Percentiles rank a stretch among this genome's conserved stretches.
Conservation (phyloP, 2,797 vertebrate species). For the Bovichtus variegatus region DNA sequence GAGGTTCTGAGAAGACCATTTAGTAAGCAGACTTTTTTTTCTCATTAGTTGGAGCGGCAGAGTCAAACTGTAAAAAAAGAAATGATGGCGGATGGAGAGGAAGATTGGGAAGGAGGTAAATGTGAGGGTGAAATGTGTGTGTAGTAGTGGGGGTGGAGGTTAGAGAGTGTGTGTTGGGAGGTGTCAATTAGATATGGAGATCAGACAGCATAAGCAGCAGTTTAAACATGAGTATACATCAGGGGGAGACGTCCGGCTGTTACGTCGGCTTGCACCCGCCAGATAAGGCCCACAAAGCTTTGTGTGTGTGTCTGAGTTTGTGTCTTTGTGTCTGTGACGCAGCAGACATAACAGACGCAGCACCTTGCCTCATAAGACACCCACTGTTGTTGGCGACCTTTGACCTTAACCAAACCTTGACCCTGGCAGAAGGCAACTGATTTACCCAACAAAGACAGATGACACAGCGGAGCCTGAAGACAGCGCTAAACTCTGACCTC, state of each 20-base stretch:
- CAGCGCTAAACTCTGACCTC: conserved; percentile 61
- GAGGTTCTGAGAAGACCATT: conserved; percentile 44
- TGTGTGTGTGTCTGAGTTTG: conserved; percentile 42
- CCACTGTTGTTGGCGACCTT: conserved; percentile 79
- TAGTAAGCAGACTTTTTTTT: conserved; percentile 23
- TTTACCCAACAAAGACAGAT: conserved; percentile 70
- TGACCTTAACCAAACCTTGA: conserved; percentile 86
- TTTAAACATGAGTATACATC: conserved; percentile 76
- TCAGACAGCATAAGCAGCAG: conserved; percentile 81
- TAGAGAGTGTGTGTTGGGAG: conserved; percentile 40
- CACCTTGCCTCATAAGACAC: conserved; percentile 66
- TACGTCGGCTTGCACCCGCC: conserved; percentile 67
- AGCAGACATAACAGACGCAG: conserved; percentile 72
- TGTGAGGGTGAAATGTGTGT: conserved; percentile 28
- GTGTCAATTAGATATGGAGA: conserved; percentile 88
- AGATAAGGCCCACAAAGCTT: conserved; percentile 70
- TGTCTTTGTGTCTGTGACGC: conserved; percentile 67
- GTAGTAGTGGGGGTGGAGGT: conserved; percentile 42
- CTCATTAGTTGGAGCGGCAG: not conserved
- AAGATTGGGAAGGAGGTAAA: not conserved
- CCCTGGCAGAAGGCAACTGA: conserved; percentile 81
- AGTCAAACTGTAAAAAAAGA: not conserved
- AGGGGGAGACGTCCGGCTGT: conserved; percentile 71
- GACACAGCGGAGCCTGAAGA: conserved; percentile 57
- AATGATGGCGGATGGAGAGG: not conserved